phyloP scores from a whole-genome alignment of 2,888 invertebrate species.

The Andrena camellia region DNA sequence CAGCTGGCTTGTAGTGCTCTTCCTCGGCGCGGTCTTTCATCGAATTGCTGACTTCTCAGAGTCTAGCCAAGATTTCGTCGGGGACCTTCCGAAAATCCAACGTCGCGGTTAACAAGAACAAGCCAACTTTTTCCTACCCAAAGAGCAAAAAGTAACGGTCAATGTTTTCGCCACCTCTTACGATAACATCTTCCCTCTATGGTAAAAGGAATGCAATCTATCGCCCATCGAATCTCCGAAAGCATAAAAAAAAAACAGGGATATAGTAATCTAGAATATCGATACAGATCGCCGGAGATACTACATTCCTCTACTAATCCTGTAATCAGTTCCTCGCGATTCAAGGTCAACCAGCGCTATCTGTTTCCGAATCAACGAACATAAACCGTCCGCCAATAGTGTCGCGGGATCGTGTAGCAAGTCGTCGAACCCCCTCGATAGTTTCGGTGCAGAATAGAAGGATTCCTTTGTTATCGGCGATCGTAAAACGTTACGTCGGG shows the following conservation, averaged over 20 bases:
- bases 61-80: neutral
- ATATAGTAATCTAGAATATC: too few species aligned
- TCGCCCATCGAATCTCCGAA: neutral
- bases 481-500: neutral
- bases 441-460: neutral
- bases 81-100: neutral
- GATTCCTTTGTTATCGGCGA: neutral
- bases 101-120: neutral
- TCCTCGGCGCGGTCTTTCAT: neutral
- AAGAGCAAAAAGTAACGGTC: too few species aligned
- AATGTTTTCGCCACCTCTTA: neutral
- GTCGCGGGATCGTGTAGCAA: too few species aligned
- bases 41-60: slow-evolving; percentile 18
- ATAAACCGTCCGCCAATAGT: too few species aligned
- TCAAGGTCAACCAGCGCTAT: too few species aligned
- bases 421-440: too few species aligned
- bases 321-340: too few species aligned
- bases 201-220: neutral
- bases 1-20: neutral
- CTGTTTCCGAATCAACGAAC: too few species aligned
- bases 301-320: too few species aligned
- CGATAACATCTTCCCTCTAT: neutral
- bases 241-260: neutral
- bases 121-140: neutral
- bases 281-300: too few species aligned